Evolutionary conservation across 23 tunicate genomes (phyloP), one percentile per base, ranked within the genome.

Genomic region (Halocynthia roretzi): DNA sequence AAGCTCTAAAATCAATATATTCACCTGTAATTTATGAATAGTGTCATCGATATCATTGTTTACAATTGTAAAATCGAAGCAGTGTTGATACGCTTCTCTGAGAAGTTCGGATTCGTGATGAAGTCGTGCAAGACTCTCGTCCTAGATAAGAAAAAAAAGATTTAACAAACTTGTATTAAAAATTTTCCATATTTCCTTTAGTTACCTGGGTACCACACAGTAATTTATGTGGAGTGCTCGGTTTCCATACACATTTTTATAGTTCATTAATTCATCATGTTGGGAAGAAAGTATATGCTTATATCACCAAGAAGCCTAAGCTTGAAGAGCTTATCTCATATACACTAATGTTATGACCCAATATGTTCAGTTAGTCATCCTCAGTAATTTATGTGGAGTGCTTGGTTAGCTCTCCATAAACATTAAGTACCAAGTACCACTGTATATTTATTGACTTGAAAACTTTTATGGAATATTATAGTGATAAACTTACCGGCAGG

Each of bases 1-100:
- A 77, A 22, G 23, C 57, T 62, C 17, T 20, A 19, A 6, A 75
- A 54, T 14, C 5, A 50, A 62, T 48, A 21, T 19, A 71, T 75
- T 80, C 57, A 91, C 97, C 78, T 85, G 81, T 40, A 91, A 51
- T 10, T 68, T 73, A 8, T 63, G 31, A 52, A 91, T 91, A 0
- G 97, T 85, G 15, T 80, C 53, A 61, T 91, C 97, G 5, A 91
- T 91, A 58, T 91, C 90, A 64, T 91, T 85, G 72, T 91, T 91
- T 60, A 85, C 86, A 22, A 91, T 91, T 6, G 82, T 81, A 11
- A 85, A 51, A 72, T 91, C 97, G 55, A 91, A 91, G 53, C 80
- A 85, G 72, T 91, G 97, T 67, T 85, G 97, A 71, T 91, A 91
- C 8, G 90, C 91, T 8, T 83, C 90, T 17, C 62, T 55, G 10